Base-by-base conservation (phyloP, 2,113 vertebrate species). In the Pampusana beccarii region DNA sequence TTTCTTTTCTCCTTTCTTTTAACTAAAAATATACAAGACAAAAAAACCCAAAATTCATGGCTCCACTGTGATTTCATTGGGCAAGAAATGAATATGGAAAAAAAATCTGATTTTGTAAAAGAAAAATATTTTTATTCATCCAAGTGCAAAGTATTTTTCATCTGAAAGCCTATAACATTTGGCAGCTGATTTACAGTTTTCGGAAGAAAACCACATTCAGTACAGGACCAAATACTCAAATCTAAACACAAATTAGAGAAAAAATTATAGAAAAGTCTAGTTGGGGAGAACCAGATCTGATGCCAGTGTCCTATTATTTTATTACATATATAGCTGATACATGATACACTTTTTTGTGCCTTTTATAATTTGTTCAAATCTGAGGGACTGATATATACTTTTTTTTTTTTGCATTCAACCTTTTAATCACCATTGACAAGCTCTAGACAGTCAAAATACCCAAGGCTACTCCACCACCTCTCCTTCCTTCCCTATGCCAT, bases 231-330 rank as follows among this genome's bases (percentile, higher is more conserved):
- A 33, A 51, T 48, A n/a, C 7, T 38, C 14, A 80, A 62, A 71
- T 70, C 5, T 65, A 60, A 83, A 56, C 13, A 69, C 1, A 72
- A 89, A 53, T 57, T 61, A 61, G 14, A 72, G 44, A 46, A 75
- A 85, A 71, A 9, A 5, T 15, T 77, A 34, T 7, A 33, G 64
- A 77, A 84, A 77, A 25, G 2, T 69, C 9, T 26, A 16, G 3
- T 0, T 70, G 18, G 6, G 16, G 18, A 58, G 23, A 74, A 67
- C 5, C 4, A 26, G 12, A n/a, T 3, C 9, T 44, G 5, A 4
- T 86, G 25, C 4, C 19, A 62, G 20, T 40, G 9, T 75, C 4
- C 6, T 70, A 8, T 28, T 56, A 65, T 38, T 79, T 50, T 75
- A 18, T 24, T 69, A 31, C 19, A 13, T 9, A 60, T 15, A 16